Conservation (phyloP, 2,888 invertebrate species). For the Pyrgus malvae region DNA sequence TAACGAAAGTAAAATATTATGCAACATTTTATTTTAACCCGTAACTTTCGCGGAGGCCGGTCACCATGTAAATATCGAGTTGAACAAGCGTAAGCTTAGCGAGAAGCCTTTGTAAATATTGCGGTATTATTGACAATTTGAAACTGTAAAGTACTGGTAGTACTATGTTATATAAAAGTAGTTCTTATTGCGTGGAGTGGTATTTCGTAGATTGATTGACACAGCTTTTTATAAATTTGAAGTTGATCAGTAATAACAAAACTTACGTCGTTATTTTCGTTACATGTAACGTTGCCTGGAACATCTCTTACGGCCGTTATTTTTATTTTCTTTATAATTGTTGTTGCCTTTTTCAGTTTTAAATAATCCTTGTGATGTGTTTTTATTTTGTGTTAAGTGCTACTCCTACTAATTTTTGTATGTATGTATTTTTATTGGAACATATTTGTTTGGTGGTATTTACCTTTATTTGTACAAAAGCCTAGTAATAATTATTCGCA, state of each 20-base stretch:
- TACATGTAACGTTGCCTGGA: conserved; percentile 48
- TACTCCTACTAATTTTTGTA: conserved; percentile 27
- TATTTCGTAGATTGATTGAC: conserved; percentile 20
- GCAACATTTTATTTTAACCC: not conserved
- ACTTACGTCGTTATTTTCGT: not conserved
- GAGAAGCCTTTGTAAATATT: conserved; percentile 41
- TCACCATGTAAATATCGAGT: conserved; percentile 58
- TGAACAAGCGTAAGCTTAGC: conserved; percentile 40
- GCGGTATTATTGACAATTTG: conserved; percentile 24
- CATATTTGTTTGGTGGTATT: conserved; percentile 1
- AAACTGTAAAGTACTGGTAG: conserved; percentile 11
- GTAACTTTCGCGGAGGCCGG: conserved; percentile 52
- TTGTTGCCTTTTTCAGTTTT: conserved; percentile 3
- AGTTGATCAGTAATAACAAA: conserved; percentile 9
- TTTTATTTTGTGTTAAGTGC: conserved; percentile 6
- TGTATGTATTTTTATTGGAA: conserved; percentile 32
- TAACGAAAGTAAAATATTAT: conserved; percentile 15
- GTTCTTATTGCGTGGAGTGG: conserved; percentile 25
- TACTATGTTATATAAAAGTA: conserved; percentile 7
- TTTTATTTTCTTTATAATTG: conserved; percentile 35
- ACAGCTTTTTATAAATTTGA: conserved; percentile 16
- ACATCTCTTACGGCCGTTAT: conserved; percentile 73
- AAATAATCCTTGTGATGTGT: not conserved
- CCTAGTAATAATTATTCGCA: conserved; percentile 44
- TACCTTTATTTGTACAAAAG: no score